phyloP scores from a whole-genome alignment of 2,797 vertebrate genomes.

The Cyclura pinguis region DNA sequence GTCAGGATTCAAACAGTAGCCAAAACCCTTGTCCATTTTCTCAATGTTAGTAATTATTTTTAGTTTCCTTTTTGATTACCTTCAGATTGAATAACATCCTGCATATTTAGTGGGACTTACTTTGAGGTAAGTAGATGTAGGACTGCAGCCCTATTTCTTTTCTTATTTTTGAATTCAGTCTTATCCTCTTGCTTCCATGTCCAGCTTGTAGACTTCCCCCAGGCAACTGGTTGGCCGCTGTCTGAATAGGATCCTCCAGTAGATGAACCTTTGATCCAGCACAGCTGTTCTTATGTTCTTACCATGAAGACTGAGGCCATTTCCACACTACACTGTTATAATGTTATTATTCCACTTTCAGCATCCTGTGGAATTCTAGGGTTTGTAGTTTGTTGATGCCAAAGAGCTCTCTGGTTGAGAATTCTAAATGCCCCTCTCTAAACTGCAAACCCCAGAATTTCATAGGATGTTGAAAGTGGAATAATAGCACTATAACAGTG shows the following conservation, averaged over 20 bases:
- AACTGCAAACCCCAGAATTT: no score
- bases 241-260: background rate
- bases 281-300: background rate
- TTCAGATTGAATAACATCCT: constrained; percentile 36
- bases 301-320: background rate
- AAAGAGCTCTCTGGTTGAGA: no score
- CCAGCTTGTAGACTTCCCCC: background rate
- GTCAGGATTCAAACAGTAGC: constrained; percentile 31
- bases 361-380: no score
- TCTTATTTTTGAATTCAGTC: background rate
- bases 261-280: background rate
- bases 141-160: background rate
- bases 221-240: background rate
- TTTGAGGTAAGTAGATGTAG: background rate
- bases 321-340: no score
- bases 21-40: constrained; percentile 59
- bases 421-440: no score
- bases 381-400: no score
- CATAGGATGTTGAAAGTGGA: no score
- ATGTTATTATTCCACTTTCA: no score
- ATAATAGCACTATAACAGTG: no score
- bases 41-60: constrained; percentile 52
- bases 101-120: background rate
- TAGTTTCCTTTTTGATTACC: constrained; percentile 53
- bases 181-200: background rate